Base-by-base conservation (phyloP, 2,888 invertebrate species). In the Ormyrus rosae region DNA sequence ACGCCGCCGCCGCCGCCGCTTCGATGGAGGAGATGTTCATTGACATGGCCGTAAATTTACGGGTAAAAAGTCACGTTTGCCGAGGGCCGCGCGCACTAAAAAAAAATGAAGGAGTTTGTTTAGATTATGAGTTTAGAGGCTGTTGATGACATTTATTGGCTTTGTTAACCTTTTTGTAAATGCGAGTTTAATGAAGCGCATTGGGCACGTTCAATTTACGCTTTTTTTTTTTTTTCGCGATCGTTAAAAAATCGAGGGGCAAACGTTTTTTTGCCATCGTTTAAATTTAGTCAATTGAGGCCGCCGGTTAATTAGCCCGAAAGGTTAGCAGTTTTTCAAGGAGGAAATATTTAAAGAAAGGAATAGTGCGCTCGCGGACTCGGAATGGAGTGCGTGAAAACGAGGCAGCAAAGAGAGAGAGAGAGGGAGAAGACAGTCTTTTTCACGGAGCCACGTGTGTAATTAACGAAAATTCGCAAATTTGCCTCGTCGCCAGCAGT, bases 61-160 rank as follows among this genome's bases (percentile, higher is more conserved):
- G 13, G 51, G 71, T 53, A 64, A 79, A 69, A 69, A 69, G 73
- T 79, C 73, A 79, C 79, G 79, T 73, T 72, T 67, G 51, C 53
- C 45, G n/a, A 7, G 34, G 55, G 48, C n/a, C 19, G 19, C 53
- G 34, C 6, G n/a, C 11, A 19, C 19, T 19, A 19, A 19, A 19
- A 19, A 19, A 19, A 19, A 55, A 45, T 19, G 68, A 68, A 50
- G 71, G 69, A 60, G 58, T 19, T 70, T 58, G 70, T 55, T 58
- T 58, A n/a, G n/a, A 11, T 58, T 19, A 19, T 19, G 19, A 19
- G 19, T 19, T 19, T 19, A 19, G 19, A 19, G 19, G 19, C 19
- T 1, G 19, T 19, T 19, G 19, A 19, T 19, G 19, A 19, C 19
- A 19, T 19, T 19, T 19, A 19, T 19, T 19, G 19, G 19, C 19